Conservation (phyloP, 2,113 vertebrate genomes). For the Arizona elegans region DNA sequence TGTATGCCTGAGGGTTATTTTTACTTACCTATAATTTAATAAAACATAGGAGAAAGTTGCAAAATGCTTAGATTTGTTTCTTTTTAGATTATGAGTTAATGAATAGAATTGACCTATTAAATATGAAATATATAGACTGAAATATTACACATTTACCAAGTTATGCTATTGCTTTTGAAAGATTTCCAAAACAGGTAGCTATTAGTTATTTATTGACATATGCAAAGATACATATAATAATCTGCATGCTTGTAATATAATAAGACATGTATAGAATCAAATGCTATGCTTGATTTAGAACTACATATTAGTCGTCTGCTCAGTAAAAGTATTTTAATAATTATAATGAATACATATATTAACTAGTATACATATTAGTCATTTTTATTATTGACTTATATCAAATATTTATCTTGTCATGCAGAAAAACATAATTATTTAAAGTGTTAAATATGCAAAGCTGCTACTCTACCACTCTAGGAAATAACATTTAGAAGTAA, state of each 20-base stretch:
- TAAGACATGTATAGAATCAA: not conserved
- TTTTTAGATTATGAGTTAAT: not conserved
- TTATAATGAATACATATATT: not conserved
- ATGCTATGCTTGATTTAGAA: not conserved
- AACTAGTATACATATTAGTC: not conserved
- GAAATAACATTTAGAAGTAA: not conserved
- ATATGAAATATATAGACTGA: not conserved
- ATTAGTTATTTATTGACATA: not conserved
- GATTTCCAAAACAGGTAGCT: not conserved
- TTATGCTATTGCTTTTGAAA: not conserved
- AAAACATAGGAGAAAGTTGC: conserved; percentile 30
- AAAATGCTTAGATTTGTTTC: conserved; percentile 20
- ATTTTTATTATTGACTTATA: not conserved
- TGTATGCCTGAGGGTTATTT: conserved; percentile 10
- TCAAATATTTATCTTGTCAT: not conserved
- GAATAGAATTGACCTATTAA: not conserved
- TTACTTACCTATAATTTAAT: conserved; percentile 44
- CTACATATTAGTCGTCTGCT: not conserved
- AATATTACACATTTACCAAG: not conserved
- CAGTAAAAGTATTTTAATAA: not conserved
- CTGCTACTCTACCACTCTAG: not conserved
- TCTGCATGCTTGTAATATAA: not conserved
- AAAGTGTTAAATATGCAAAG: not conserved
- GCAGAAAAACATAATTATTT: not conserved
- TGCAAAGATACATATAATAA: not conserved